Percentiles rank a stretch among this genome's conserved stretches.
Evolutionary conservation across 2,797 vertebrate species (phyloP).

Genomic region (Prunella strophiata): DNA sequence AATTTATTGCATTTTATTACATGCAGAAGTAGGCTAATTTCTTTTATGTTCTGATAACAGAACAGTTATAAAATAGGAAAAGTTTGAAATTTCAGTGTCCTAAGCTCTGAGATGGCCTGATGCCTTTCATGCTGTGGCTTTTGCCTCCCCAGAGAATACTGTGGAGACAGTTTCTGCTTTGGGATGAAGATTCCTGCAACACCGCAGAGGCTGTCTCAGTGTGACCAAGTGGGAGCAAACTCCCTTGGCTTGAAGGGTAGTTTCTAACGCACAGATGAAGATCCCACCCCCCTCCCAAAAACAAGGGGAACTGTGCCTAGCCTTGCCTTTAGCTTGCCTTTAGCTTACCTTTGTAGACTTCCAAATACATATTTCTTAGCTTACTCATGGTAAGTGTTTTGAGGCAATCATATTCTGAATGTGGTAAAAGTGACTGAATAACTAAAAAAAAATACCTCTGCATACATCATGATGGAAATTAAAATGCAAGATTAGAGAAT

Average conservation of each 20-base stretch:
- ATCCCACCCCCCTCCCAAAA: too few species aligned
- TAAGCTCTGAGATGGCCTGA: neutral
- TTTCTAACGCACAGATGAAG: neutral
- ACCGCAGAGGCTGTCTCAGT: neutral
- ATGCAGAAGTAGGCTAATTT: neutral
- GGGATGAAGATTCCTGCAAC: neutral
- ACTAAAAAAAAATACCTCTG: neutral
- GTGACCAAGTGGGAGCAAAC: neutral
- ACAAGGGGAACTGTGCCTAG: neutral
- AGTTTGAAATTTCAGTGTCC: neutral
- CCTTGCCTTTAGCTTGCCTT: neutral
- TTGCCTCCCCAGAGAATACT: neutral
- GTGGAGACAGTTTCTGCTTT: neutral
- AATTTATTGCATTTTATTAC: neutral
- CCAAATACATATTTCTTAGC: neutral
- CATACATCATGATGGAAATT: neutral
- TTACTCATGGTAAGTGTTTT: neutral
- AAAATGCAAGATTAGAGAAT: neutral
- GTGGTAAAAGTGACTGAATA: neutral
- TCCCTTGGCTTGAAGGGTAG: neutral
- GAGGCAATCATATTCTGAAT: neutral
- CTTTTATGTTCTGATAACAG: neutral
- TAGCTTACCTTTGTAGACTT: neutral
- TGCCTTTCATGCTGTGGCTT: neutral
- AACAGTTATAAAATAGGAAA: neutral